These are phyloP conservation scores for Oceanodroma tethys DNA, from an alignment of 2,113 vertebrate genomes.

Conservation along the genomic window DNA sequence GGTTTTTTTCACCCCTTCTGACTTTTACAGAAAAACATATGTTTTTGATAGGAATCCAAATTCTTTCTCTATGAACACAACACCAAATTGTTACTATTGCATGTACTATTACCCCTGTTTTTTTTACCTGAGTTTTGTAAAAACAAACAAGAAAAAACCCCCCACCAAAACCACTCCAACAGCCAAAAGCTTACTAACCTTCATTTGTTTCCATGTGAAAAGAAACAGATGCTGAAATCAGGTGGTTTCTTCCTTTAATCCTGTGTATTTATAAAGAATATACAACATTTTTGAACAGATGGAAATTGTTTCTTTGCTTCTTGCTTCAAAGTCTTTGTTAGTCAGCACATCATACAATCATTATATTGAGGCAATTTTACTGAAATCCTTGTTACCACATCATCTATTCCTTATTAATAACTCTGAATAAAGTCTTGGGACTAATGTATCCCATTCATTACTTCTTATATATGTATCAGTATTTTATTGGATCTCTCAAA, in stretches of 20 bases:
- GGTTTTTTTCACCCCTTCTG: not conserved
- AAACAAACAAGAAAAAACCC: not conserved
- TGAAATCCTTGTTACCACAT: conserved; percentile 45
- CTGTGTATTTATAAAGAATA: not conserved
- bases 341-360: not conserved
- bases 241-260: conserved; percentile 28
- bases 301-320: conserved; percentile 45
- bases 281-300: conserved; percentile 28
- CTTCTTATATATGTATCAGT: not conserved
- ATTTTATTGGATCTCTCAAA: not conserved
- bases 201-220: conserved; percentile 5
- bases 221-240: conserved; percentile 45
- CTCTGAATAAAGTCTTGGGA: not conserved
- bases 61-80: not conserved
- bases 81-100: not conserved
- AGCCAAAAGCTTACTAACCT: not conserved
- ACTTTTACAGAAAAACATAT: not conserved
- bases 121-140: not conserved
- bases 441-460: not conserved
- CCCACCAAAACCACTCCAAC: not conserved
- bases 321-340: conserved; percentile 30
- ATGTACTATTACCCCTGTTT: not conserved
- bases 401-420: conserved; percentile 17
- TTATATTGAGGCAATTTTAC: conserved; percentile 32
- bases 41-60: not conserved